Conservation (phyloP, 2,113 vertebrate genomes). For the Diadophis punctatus region DNA sequence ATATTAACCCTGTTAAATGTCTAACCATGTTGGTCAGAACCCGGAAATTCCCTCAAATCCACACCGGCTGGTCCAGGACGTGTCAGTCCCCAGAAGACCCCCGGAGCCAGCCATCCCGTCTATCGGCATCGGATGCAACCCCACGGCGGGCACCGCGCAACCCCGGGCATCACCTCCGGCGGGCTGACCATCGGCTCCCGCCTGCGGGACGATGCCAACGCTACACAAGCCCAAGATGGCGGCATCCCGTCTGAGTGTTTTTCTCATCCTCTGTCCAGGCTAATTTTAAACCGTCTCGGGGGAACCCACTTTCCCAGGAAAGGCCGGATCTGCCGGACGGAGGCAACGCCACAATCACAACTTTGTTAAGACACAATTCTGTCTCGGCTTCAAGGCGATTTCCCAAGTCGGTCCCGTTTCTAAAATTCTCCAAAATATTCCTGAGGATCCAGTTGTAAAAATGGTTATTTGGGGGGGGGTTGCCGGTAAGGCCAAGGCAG, state of each 20-base stretch:
- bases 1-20: background rate
- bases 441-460: background rate
- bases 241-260: accelerated
- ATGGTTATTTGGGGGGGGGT: background rate
- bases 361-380: background rate
- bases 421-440: background rate
- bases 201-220: too few species aligned
- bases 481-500: too few species aligned
- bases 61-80: background rate
- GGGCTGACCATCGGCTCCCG: background rate
- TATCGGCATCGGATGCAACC: background rate
- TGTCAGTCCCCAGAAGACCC: background rate
- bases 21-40: background rate
- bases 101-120: background rate
- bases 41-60: background rate
- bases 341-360: background rate
- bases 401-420: background rate
- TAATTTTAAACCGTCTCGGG: background rate
- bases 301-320: background rate
- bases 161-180: background rate
- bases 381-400: background rate
- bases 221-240: too few species aligned
- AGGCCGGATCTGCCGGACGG: background rate
- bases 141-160: accelerated
- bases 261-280: background rate